phyloP scores from a whole-genome alignment of 2,113 vertebrate species.

The Myanophis thanlyinensis region DNA sequence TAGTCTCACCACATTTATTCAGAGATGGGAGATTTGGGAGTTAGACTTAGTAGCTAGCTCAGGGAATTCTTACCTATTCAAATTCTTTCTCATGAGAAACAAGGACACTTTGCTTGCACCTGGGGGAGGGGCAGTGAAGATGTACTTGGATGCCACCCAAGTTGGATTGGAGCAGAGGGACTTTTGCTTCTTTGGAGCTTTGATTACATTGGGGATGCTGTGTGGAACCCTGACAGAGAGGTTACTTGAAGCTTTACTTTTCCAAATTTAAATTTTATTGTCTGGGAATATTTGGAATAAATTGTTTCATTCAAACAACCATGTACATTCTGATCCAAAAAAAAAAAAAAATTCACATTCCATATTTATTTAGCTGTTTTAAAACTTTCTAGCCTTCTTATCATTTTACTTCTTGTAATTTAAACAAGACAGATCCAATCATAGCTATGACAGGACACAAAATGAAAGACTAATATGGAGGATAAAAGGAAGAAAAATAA shows the following conservation, averaged over 20 bases:
- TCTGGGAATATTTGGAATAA: slow-evolving; percentile 28
- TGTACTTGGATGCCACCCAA: no score
- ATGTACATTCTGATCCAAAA: slow-evolving; percentile 14
- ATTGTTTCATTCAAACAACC: slow-evolving; percentile 10
- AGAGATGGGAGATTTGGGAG: no score
- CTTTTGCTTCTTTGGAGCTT: no score
- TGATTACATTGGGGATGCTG: no score
- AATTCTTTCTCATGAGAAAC: no score
- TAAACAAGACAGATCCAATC: neutral
- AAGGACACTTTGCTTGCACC: no score
- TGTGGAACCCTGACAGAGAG: no score
- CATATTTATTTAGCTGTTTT: neutral
- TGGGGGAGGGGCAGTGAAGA: no score
- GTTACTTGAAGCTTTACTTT: slow-evolving; percentile 35
- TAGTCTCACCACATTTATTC: no score
- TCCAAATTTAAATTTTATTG: slow-evolving; percentile 25
- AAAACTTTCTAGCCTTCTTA: neutral
- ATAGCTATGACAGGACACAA: neutral
- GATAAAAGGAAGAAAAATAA: neutral
- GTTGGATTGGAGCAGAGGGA: no score
- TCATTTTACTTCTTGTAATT: neutral
- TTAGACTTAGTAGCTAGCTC: no score
- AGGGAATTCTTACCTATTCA: no score
- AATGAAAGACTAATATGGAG: neutral
- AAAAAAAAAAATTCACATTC: neutral